Evolutionary conservation across 1,140 invertebrate genomes (phyloP).

Genomic region (Branchinecta lynchi): DNA sequence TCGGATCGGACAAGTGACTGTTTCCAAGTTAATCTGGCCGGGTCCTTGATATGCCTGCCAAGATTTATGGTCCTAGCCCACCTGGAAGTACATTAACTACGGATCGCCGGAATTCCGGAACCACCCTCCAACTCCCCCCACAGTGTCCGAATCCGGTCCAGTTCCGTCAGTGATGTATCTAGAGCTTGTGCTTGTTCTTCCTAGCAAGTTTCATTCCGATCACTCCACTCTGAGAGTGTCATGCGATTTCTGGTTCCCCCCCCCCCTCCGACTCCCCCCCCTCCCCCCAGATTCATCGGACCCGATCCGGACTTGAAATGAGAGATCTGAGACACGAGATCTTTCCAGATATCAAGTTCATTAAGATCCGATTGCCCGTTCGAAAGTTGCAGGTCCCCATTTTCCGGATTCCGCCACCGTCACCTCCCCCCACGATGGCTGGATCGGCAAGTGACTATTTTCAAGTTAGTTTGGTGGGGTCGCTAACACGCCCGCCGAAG

Average conservation of each 20-base stretch:
- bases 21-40: not conserved
- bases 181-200: conserved; percentile 9
- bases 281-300: conserved; percentile 3
- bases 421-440: not conserved
- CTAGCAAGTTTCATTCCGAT: conserved; percentile 5
- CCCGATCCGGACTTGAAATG: not conserved
- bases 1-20: no score
- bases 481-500: no score
- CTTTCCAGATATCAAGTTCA: not conserved
- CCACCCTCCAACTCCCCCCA: not conserved
- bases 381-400: not conserved
- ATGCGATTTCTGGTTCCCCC: not conserved
- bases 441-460: conserved; percentile 5
- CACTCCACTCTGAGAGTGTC: not conserved
- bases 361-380: no score
- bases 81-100: no score
- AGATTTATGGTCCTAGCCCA: not conserved
- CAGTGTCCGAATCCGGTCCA: no score
- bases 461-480: conserved; percentile 3
- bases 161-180: not conserved
- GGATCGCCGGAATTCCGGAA: not conserved
- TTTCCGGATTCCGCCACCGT: not conserved
- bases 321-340: conserved; percentile 4
- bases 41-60: conserved; percentile 4
- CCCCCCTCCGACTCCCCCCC: no score